Base-by-base conservation (phyloP, 2,888 invertebrate species). In the Drosophila niveifrons region DNA sequence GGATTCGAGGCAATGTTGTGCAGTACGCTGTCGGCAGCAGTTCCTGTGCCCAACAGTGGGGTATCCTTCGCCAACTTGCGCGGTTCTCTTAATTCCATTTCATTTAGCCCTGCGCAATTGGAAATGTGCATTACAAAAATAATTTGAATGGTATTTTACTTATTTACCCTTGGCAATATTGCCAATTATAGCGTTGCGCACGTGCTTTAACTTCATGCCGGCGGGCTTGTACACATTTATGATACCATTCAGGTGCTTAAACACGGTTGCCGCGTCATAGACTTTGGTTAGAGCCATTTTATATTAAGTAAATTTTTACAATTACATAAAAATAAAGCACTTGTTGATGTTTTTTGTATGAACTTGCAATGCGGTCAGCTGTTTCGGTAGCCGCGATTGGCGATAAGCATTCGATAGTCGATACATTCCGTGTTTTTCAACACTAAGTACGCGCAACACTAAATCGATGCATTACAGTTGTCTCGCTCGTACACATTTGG, bases 141-240 rank as follows among this genome's bases (percentile, higher is more conserved):
- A 0, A 44, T 39, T 9, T 1, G 0, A 10, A 18, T 3, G 2
- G 2, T 2, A 9, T 2, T n/a, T 18, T 17, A 0, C 13, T 2
- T 8, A 18, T 91, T 93, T 93, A 96, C 97, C 96, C 94, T 93
- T 93, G 88, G 95, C 95, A 65, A 97, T 90, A 90, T 96, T 95
- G 41, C 93, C 90, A 69, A 94, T 91, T 47, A 97, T 92, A 2
- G 94, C 94, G 52, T 93, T 92, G 81, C 94, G 93, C 0, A 96
- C 92, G 84, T 93, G 93, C 17, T 88, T 88, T 0, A 94, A 91
- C 44, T 94, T 92, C 36, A 95, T 93, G 56, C 94, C 94, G 0
- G 95, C 91, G 11, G 97, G 96, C 91, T 98, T 98, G 82, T 96
- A 97, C 11, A 97, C 93, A 91, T 96, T 96, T 68, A 97, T 93